Evolutionary conservation across 1,140 invertebrate species (phyloP).

Genomic region (Berghia stephanieae): DNA sequence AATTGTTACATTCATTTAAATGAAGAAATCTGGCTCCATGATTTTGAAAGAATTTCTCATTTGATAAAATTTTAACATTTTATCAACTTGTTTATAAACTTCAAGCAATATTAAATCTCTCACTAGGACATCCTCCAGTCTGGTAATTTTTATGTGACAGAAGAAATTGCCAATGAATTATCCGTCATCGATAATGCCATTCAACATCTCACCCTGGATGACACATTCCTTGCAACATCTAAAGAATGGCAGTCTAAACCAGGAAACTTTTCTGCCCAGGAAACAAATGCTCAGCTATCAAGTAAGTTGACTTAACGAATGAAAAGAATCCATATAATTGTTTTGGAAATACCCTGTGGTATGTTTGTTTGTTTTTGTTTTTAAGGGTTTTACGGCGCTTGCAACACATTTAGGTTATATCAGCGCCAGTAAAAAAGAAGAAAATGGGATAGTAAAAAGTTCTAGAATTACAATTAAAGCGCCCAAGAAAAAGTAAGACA

Average conservation of each 20-base stretch:
- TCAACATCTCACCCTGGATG: constrained; percentile 57
- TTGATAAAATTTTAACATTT: not conserved
- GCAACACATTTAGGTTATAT: no score
- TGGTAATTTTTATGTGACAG: constrained; percentile 57
- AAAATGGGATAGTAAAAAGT: no score
- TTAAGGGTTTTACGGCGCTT: not conserved
- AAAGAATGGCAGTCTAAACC: constrained; percentile 40
- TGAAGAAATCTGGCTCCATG: not conserved
- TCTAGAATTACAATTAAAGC: no score
- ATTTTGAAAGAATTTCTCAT: not conserved
- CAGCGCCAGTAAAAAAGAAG: no score
- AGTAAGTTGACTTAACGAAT: no score
- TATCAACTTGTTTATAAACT: not conserved
- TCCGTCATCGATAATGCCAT: constrained; percentile 55
- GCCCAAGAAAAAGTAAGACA: no score
- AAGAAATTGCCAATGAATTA: constrained; percentile 55
- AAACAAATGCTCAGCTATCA: constrained; percentile 17
- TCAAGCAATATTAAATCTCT: not conserved
- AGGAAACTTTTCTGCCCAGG: constrained; percentile 10
- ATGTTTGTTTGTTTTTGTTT: constrained; percentile 9
- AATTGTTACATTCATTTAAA: not conserved
- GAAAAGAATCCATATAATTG: no score
- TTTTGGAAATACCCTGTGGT: no score
- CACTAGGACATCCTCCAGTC: constrained; percentile 44
- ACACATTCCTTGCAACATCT: constrained; percentile 46